Evolutionary conservation across 2,113 vertebrate species (phyloP).

Genomic region (Willisornis vidua): DNA sequence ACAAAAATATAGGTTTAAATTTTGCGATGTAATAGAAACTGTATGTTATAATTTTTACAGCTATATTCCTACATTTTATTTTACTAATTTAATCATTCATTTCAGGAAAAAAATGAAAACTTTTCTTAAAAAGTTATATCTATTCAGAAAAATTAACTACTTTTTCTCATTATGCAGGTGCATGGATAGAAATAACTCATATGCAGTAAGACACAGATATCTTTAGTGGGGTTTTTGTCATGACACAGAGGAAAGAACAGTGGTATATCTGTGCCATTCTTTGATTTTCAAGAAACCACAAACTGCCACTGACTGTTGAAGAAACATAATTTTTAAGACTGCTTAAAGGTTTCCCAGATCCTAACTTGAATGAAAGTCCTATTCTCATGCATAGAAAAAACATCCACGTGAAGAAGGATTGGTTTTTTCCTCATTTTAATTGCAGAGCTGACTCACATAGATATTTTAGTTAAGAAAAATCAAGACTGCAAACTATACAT

Average conservation of each 20-base stretch:
- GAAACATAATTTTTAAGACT: not conserved
- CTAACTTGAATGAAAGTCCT: not conserved
- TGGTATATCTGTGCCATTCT: not conserved
- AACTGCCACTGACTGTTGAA: not conserved
- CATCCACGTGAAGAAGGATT: not conserved
- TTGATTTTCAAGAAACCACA: not conserved
- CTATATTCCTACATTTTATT: not conserved
- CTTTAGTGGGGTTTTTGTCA: not conserved
- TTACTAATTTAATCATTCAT: not conserved
- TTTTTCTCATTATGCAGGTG: not conserved
- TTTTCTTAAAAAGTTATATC: not conserved
- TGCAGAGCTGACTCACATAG: not conserved
- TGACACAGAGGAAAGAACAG: not conserved
- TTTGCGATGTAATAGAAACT: not conserved
- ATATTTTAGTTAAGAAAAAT: not conserved
- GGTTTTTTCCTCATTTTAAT: not conserved
- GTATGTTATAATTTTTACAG: not conserved
- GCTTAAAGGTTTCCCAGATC: not conserved
- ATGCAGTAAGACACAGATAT: not conserved
- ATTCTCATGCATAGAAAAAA: not conserved
- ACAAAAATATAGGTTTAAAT: not conserved
- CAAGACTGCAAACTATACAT: not conserved
- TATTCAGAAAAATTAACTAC: not conserved
- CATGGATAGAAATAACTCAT: not conserved
- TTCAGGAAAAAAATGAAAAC: not conserved